A percentile compares a stretch with the other conserved stretches of the same genome.
Evolutionary conservation across 2,888 invertebrate genomes (phyloP).

Genomic region (Dolomedes plantarius): DNA sequence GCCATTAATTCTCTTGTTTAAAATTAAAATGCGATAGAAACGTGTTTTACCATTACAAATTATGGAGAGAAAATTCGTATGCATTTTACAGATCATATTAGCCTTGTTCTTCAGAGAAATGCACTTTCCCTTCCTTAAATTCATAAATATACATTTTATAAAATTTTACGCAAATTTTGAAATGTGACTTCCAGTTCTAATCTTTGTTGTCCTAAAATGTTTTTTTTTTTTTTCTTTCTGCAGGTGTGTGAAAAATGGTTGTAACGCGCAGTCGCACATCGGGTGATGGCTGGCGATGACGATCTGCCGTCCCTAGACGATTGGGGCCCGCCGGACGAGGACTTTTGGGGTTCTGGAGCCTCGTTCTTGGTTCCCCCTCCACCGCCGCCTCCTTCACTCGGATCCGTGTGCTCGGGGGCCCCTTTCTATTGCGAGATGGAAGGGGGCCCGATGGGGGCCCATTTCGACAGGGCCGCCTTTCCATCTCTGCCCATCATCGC

Average conservation of each 20-base stretch:
- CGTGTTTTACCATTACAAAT: too few relatives aligned
- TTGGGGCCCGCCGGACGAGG: constrained; percentile 30
- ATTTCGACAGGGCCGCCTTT: constrained; percentile 61
- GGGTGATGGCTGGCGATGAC: constrained; percentile 61
- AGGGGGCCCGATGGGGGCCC: constrained; percentile 70
- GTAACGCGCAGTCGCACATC: neutral
- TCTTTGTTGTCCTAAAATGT: too few relatives aligned
- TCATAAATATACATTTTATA: too few relatives aligned
- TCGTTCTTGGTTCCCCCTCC: constrained; percentile 46
- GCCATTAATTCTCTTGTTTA: too few relatives aligned
- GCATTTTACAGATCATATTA: too few relatives aligned
- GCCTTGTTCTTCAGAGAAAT: too few relatives aligned
- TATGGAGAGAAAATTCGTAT: too few relatives aligned
- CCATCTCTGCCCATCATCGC: constrained; percentile 71
- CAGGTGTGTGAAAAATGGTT: constrained; percentile 29
- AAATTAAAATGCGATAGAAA: too few relatives aligned
- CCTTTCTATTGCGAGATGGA: constrained; percentile 45
- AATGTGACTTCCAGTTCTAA: too few relatives aligned
- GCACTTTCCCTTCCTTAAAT: too few relatives aligned
- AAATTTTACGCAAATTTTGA: too few relatives aligned
- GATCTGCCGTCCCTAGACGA: constrained; percentile 43
- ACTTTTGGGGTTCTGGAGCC: neutral
- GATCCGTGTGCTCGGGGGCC: constrained; percentile 17
- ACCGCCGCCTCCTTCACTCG: constrained; percentile 51
- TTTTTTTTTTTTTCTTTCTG: neutral